Base-by-base conservation (phyloP, 2,113 vertebrate genomes). In the Tragulus kanchil region DNA sequence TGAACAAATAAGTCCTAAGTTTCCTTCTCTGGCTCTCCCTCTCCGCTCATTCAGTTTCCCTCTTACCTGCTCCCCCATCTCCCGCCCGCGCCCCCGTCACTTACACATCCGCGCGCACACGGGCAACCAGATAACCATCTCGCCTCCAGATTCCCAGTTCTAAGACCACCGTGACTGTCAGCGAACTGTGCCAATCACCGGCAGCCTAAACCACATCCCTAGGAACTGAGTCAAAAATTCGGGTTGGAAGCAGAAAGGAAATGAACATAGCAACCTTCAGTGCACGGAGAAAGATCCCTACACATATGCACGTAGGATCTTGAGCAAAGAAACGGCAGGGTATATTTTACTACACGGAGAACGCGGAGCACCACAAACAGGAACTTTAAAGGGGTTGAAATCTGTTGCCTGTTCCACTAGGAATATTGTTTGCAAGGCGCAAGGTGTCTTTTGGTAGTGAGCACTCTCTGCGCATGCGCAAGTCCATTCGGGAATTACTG, bases 381-480 rank as follows among this genome's bases (percentile, higher is more conserved):
- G 97, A 98, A 98, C 98, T 98, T 97, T 91, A 88, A 94, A 95
- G 83, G 93, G 69, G 77, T 48, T 93, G 97, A 97, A 97, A 96
- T 97, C 97, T 97, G 96, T 96, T 98, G 98, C 96, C 96, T 93
- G 96, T 94, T 97, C 92, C 96, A 58, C 96, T 96, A 96, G 95
- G 96, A 98, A 97, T 92, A 94, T n/a, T 95, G 98, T 95, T 97
- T 96, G 94, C 96, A 83, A 96, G 97, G 97, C 98, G 87, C 98
- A 95, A 98, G 93, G 98, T 98, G 98, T 98, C 97, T 98, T 98
- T 98, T 67, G 98, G 98, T 98, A 98, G 98, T 97, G 98, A 97
- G 98, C 93, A 96, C 94, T 50, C 73, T 91, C 96, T 98, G 98
- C 98, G 98, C 98, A 99, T 99, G 99, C 98, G 98, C 98, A 97